Conservation (phyloP, 92 coral and sea anemone species). For the Virgularia gustaviana region DNA sequence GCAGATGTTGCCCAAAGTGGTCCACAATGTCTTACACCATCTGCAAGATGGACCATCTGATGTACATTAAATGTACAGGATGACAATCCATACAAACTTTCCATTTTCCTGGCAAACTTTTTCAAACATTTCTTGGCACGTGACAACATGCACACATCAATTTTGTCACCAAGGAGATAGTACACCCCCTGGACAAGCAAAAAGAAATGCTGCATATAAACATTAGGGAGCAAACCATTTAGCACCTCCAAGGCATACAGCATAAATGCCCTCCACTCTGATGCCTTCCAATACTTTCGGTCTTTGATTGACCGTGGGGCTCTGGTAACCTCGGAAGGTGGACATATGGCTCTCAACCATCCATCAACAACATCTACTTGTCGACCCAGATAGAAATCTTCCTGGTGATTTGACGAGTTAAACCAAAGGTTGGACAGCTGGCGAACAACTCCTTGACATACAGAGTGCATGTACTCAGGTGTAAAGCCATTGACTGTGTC, state of each 20-base stretch:
- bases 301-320: conserved; percentile 27
- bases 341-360: conserved; percentile 26
- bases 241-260: too few species aligned
- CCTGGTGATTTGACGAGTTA: conserved; percentile 25
- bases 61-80: too few species aligned
- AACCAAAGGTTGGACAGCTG: conserved; percentile 24
- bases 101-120: too few species aligned
- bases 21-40: too few species aligned
- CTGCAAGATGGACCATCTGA: too few species aligned
- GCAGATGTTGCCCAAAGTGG: too few species aligned
- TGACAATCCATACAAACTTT: too few species aligned
- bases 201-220: conserved; percentile 13
- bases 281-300: conserved; percentile 36
- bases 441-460: conserved; percentile 24
- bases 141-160: neutral
- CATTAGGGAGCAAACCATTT: conserved; percentile 29
- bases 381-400: conserved; percentile 17
- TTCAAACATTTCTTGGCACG: conserved; percentile 4
- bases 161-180: conserved; percentile 23
- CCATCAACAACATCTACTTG: conserved; percentile 10
- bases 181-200: conserved; percentile 17
- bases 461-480: conserved; percentile 33
- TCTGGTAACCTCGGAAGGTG: conserved; percentile 38
- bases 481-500: conserved; percentile 23
- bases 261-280: conserved; percentile 48